phyloP scores from a whole-genome alignment of 2,888 invertebrate species.

The Apamea monoglypha region DNA sequence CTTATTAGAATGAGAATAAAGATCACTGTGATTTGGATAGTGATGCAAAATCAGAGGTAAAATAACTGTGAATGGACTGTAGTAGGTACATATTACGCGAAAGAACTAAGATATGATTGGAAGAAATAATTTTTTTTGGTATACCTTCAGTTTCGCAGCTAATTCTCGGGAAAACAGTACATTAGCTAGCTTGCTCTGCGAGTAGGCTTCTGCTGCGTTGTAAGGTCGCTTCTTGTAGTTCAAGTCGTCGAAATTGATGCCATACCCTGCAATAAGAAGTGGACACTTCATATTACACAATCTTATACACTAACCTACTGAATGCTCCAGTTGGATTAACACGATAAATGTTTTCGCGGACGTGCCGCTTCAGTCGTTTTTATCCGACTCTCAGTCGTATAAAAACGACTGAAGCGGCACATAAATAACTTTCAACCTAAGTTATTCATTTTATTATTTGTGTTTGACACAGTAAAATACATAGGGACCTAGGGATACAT shows the following conservation, averaged over 20 bases:
- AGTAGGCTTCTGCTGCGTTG: conserved; percentile 92
- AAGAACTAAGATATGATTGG: not conserved
- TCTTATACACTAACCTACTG: not conserved
- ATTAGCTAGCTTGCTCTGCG: conserved; percentile 96
- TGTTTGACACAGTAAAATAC: not conserved
- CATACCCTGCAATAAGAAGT: conserved; percentile 72
- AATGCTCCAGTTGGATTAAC: not conserved
- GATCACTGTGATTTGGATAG: no score
- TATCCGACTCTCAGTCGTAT: no score
- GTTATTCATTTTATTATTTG: not conserved
- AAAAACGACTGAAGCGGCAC: no score
- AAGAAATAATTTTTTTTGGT: no score
- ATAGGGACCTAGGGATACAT: not conserved
- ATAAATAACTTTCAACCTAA: not conserved
- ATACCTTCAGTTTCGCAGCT: conserved; percentile 91
- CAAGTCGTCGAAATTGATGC: conserved; percentile 92
- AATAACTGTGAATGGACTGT: not conserved
- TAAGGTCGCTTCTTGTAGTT: conserved; percentile 93
- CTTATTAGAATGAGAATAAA: not conserved
- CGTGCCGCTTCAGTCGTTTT: not conserved
- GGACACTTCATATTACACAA: not conserved
- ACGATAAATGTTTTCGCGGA: not conserved
- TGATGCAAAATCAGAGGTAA: not conserved
- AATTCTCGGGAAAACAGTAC: conserved; percentile 94
- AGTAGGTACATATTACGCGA: not conserved